phyloP scores from a whole-genome alignment of 2,113 vertebrate genomes.

The Petroica traversi region DNA sequence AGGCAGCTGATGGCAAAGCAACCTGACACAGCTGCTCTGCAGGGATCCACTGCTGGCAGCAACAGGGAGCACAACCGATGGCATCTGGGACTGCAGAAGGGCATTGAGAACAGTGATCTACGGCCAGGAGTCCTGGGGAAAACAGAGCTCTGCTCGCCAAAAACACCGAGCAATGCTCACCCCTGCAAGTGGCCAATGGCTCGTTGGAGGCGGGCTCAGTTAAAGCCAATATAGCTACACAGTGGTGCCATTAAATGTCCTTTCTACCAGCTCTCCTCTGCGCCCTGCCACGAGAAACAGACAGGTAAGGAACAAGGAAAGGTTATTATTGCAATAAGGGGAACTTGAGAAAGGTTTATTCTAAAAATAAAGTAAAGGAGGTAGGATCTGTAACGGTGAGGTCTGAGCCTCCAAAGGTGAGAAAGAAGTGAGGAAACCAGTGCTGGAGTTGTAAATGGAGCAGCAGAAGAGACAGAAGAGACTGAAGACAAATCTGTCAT shows the following conservation, averaged over 20 bases:
- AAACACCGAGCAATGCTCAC: not conserved
- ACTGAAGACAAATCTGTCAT: conserved; percentile 41
- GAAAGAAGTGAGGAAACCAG: not conserved
- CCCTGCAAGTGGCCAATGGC: not conserved
- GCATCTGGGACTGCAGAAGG: not conserved
- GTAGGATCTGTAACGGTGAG: not conserved
- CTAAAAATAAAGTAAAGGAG: conserved; percentile 16
- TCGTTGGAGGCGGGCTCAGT: not conserved
- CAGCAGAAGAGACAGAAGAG: conserved; percentile 14
- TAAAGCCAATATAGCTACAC: not conserved
- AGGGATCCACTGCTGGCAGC: not conserved
- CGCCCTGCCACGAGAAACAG: not conserved
- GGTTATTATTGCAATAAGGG: not conserved
- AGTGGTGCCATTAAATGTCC: not conserved
- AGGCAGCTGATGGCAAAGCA: not conserved
- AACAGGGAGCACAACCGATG: not conserved
- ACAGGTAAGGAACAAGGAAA: not conserved
- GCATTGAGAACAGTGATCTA: not conserved
- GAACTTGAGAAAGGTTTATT: not conserved
- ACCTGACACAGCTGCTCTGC: not conserved
- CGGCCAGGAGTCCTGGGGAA: not conserved
- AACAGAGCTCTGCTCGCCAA: not conserved
- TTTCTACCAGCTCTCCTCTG: not conserved
- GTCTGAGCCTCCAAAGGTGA: not conserved
- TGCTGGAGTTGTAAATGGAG: conserved; percentile 26